Conservation (phyloP, 2,797 vertebrate genomes). For the Florisuga fusca region DNA sequence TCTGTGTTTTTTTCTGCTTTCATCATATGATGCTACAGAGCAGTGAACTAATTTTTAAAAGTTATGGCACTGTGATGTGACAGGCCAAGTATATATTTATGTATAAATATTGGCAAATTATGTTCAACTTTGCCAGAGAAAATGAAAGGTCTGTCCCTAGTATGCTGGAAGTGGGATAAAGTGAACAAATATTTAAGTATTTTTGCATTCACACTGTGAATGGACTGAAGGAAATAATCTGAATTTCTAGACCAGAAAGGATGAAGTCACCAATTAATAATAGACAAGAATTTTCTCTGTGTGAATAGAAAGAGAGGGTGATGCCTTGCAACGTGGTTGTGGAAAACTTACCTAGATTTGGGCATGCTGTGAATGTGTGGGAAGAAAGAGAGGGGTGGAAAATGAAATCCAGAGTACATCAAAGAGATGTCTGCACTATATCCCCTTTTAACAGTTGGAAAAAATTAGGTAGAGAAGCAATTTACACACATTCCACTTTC, state of each 20-base stretch:
- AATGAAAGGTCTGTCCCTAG: neutral
- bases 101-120: neutral
- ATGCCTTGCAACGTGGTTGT: neutral
- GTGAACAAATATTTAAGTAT: neutral
- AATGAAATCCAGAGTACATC: conserved; percentile 49
- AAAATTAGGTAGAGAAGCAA: conserved; percentile 33
- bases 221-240: neutral
- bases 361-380: conserved; percentile 13
- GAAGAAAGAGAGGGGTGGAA: conserved; percentile 49
- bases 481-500: conserved; percentile 52
- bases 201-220: neutral
- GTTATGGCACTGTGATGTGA: neutral
- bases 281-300: neutral
- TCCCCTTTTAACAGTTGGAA: conserved; percentile 33
- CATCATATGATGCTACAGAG: neutral
- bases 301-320: neutral
- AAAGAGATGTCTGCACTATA: conserved; percentile 3
- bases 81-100: neutral
- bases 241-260: neutral
- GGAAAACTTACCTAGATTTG: conserved; percentile 10
- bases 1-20: neutral
- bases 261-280: neutral
- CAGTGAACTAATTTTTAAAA: neutral
- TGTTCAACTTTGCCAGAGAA: neutral
- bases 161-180: neutral